Percentiles rank a stretch among this genome's conserved stretches.
Evolutionary conservation across 2,797 vertebrate species (phyloP).

Genomic region (Stomatorhinus walkeri): DNA sequence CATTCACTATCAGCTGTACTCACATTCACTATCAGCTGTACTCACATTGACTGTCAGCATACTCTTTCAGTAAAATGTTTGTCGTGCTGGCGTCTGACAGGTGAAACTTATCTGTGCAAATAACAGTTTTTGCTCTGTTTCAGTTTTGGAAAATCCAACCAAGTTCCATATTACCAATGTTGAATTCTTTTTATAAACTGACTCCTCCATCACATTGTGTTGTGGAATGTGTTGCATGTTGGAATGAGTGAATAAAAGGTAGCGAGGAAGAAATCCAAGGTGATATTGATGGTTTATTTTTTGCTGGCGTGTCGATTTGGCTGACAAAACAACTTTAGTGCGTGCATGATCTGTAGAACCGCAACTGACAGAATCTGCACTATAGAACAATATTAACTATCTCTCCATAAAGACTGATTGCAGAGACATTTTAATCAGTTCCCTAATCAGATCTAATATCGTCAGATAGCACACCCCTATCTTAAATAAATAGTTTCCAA

Average conservation of each 20-base stretch:
- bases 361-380: neutral
- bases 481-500: neutral
- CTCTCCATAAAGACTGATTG: neutral
- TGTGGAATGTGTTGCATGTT: neutral
- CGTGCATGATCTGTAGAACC: neutral
- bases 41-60: no score
- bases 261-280: neutral
- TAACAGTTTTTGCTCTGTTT: neutral
- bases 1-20: no score
- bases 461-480: neutral
- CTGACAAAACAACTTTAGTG: neutral
- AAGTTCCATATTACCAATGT: neutral
- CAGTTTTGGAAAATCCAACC: neutral
- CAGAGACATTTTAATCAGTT: neutral
- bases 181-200: neutral
- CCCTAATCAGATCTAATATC: neutral
- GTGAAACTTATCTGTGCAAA: neutral
- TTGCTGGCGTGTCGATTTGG: neutral
- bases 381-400: neutral
- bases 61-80: neutral
- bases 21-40: no score
- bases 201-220: neutral
- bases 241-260: neutral
- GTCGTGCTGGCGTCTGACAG: neutral
- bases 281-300: neutral